Base-by-base conservation (phyloP, 2,113 vertebrate species). In the Hymenochirus boettgeri region DNA sequence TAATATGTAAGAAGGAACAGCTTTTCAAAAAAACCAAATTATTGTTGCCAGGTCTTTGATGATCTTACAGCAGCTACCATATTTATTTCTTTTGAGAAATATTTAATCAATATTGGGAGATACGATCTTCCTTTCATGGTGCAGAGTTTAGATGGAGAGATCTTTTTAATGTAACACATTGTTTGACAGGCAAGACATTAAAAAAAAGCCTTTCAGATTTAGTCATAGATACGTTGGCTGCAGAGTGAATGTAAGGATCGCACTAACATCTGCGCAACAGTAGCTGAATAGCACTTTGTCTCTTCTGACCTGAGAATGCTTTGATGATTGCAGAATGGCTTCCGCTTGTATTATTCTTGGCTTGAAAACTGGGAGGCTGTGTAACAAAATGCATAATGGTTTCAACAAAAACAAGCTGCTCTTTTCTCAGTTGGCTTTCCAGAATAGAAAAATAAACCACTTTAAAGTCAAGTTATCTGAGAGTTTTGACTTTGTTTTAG, bases 381-480 rank as follows among this genome's bases (percentile, higher is more conserved):
- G 62, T 39, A 55, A 23, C 53, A 62, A 65, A 70, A 45, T 54
- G 26, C 57, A 69, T 48, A 72, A 61, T 35, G 29, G 51, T 27
- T 59, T 69, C 25, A 26, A 45, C 57, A 59, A 58, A 65, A 69
- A 61, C 21, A 27, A 56, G 52, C 62, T 65, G 59, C 22, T 42
- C 27, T 58, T 62, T 47, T 70, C 26, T 61, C 37, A 35, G 51
- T 37, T 48, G 12, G n/a, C 64, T 67, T 67, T 67, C 47, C 52
- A 60, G 33, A 35, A 53, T 18, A 26, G 17, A 10, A 10, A 46
- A 31, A 69, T 25, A 39, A 66, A 51, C 47, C 56, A 37, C 56
- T 66, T 59, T 67, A 58, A 67, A 67, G 64, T 69, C 65, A 69
- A 60, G 57, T 37, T 69, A 69, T 60, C 56, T 69, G 56, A 47